Evolutionary conservation across 2,797 vertebrate genomes (phyloP).

Genomic region (Falco cherrug): DNA sequence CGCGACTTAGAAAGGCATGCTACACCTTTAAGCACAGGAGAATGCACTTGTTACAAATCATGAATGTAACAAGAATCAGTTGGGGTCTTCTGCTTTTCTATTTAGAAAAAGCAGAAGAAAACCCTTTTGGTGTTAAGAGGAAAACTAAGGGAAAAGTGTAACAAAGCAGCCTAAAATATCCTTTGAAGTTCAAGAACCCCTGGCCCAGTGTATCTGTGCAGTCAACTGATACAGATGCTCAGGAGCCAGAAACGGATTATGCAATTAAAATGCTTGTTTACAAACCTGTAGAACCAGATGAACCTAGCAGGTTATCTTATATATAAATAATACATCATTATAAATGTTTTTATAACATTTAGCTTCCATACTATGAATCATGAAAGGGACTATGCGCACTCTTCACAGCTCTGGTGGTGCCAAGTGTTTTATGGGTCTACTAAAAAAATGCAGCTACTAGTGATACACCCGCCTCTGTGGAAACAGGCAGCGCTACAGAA

Average conservation of each 20-base stretch:
- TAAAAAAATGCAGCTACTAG: neutral
- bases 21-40: neutral
- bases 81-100: neutral
- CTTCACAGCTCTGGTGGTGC: neutral
- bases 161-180: neutral
- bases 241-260: neutral
- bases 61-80: neutral
- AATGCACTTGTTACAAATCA: neutral
- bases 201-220: neutral
- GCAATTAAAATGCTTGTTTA: neutral
- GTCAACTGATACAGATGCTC: neutral
- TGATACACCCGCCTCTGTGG: neutral
- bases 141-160: neutral
- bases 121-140: neutral
- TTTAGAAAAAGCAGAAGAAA: neutral
- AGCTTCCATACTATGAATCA: neutral
- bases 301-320: neutral
- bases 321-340: neutral
- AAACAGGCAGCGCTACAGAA: neutral
- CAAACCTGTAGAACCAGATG: neutral
- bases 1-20: neutral
- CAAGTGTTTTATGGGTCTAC: neutral
- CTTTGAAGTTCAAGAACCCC: neutral
- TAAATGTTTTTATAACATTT: neutral
- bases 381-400: neutral